Evolutionary conservation across 2,113 vertebrate genomes (phyloP), one percentile per base, ranked within the genome.

Genomic region (Azemiops feae): DNA sequence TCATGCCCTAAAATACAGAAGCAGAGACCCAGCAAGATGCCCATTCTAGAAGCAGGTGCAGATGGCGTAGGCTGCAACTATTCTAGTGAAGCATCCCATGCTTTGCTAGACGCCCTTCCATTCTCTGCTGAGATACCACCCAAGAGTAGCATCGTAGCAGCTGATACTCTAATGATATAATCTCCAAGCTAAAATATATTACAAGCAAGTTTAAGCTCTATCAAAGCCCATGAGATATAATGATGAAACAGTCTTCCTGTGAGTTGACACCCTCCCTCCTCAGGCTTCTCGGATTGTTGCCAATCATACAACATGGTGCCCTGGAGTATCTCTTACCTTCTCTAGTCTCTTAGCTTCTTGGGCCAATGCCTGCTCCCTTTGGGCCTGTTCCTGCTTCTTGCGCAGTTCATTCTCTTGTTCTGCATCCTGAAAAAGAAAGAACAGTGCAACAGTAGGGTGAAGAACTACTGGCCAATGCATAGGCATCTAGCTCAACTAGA

Each of bases 281-380:
- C 22, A 69, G 2, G 64, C 30, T 69, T n/a, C 64, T 69, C 30
- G 0, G 16, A 69, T 69, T 23, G 47, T 81, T 47, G 5, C 2
- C 25, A 27, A 43, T 39, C 58, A 25, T 53, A 4, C 34, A 16
- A 12, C 8, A 39, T 11, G 27, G 3, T 20, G 22, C 9, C 53
- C 64, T 43, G 52, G n/a, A 25, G n/a, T 92, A 6, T 34, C 54
- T 93, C 96, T 92, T 90, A 99, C 99, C 98, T 99, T 99, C 94
- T 99, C 98, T 89, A 99, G 98, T 97, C 99, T 98, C 97, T 99
- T 99, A 45, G 99, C 99, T 97, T 99, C 99, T 97, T 99, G 98
- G 87, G 99, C 99, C 97, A 99, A 97, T 96, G 99, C 97, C 97
- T 99, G 99, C 95, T 99, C 99, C 95, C 98, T 97, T 98, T 99